A percentile compares a stretch with the other conserved stretches of the same genome.
phyloP scores from a whole-genome alignment of 2,113 vertebrate species.

The Ibidorhyncha struthersii region DNA sequence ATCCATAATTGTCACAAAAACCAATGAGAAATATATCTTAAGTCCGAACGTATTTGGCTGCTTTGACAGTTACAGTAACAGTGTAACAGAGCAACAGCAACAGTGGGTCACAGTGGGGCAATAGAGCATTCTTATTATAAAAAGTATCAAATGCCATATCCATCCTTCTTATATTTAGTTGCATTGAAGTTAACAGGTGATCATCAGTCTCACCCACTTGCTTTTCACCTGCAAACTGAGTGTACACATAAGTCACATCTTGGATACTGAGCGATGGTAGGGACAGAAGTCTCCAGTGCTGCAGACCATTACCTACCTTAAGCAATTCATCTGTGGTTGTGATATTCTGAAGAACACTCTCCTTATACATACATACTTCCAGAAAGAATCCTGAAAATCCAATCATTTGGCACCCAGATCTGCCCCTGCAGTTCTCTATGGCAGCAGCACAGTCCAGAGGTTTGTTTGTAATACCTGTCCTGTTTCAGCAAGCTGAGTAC shows the following conservation, averaged over 20 bases:
- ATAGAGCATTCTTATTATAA: neutral
- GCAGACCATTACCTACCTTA: neutral
- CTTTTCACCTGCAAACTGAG: neutral
- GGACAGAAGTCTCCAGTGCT: neutral
- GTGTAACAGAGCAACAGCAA: neutral
- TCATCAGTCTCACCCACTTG: neutral
- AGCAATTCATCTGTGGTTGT: neutral
- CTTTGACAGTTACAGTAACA: neutral
- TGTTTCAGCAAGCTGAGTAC: neutral
- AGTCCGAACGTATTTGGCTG: neutral
- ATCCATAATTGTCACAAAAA: neutral
- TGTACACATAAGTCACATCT: rapidly evolving
- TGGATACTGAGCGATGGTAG: neutral
- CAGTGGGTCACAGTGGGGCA: neutral
- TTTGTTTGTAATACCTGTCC: neutral
- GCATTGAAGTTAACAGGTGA: neutral
- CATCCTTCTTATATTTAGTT: neutral
- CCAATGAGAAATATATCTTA: neutral
- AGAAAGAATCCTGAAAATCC: neutral
- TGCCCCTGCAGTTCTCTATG: neutral
- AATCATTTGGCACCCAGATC: neutral
- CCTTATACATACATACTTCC: rapidly evolving
- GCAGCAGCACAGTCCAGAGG: neutral
- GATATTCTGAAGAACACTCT: neutral
- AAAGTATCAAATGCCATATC: neutral